phyloP scores from a whole-genome alignment of 2,113 vertebrate species.

The Ctenomys sociabilis region DNA sequence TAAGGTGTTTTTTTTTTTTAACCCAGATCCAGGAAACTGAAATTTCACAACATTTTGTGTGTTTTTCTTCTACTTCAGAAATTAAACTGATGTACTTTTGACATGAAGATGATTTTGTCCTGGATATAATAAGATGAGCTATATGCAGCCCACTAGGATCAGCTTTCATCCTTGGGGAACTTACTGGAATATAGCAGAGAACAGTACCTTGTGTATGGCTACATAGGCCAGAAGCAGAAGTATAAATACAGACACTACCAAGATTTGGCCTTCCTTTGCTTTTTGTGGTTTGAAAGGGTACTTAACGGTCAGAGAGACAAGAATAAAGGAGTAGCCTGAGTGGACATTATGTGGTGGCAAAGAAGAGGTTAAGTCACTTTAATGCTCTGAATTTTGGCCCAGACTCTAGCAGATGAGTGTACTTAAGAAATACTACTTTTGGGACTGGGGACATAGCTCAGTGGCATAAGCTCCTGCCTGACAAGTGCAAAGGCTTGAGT shows the following conservation, averaged over 20 bases:
- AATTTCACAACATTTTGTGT: not conserved
- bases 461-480: too few relatives aligned
- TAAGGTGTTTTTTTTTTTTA: not conserved
- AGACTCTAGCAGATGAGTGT: not conserved
- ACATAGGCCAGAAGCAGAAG: not conserved
- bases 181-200: not conserved
- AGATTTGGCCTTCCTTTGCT: not conserved
- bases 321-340: not conserved
- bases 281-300: not conserved
- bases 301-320: not conserved
- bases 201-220: not conserved
- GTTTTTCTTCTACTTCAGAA: constrained; percentile 9
- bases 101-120: constrained; percentile 9
- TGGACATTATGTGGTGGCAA: not conserved
- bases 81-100: constrained; percentile 33
- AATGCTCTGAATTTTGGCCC: constrained; percentile 15
- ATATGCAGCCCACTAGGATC: not conserved
- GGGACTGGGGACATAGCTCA: too few relatives aligned
- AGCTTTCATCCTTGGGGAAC: not conserved
- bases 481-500: too few relatives aligned
- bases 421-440: constrained; percentile 16
- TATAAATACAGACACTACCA: not conserved
- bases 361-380: not conserved
- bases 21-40: not conserved
- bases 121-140: not conserved